Conservation (phyloP, 1,140 invertebrate species). For the Temnothorax longispinosus region DNA sequence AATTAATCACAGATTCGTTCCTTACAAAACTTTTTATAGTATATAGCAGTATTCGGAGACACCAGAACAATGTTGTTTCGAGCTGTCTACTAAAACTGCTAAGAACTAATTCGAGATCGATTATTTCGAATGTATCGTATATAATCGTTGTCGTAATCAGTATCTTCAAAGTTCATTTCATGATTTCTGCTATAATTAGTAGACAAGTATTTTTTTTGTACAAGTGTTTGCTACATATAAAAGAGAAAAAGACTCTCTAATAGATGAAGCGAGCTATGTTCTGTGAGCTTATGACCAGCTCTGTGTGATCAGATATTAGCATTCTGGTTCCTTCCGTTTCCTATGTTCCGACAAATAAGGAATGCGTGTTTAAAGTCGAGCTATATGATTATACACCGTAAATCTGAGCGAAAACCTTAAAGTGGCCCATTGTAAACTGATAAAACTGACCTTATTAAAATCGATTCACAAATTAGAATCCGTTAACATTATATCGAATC, state of each 20-base stretch:
- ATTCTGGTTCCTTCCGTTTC: constrained; percentile 49
- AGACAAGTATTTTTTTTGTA: constrained; percentile 44
- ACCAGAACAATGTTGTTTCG: constrained; percentile 18
- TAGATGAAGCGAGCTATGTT: neutral
- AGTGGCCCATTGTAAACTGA: constrained; percentile 1
- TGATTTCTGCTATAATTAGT: constrained; percentile 35
- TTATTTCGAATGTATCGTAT: constrained; percentile 42
- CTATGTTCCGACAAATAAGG: constrained; percentile 32
- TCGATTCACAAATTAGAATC: neutral
- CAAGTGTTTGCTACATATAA: constrained; percentile 25
- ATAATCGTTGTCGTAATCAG: neutral
- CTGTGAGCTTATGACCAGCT: neutral
- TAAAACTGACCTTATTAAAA: constrained; percentile 7
- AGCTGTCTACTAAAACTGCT: constrained; percentile 7
- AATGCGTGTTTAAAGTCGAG: neutral
- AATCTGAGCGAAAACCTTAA: constrained; percentile 7
- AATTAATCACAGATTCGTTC: neutral
- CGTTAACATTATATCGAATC: constrained; percentile 4
- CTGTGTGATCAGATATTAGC: constrained; percentile 6
- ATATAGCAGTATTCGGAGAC: constrained; percentile 8
- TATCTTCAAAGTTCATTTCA: constrained; percentile 36
- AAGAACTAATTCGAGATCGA: constrained; percentile 3
- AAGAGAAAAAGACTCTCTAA: constrained; percentile 43
- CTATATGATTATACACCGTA: neutral
- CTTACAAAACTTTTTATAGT: neutral